phyloP scores from a whole-genome alignment of 2,797 vertebrate genomes.

The Coracias cyanogaster region DNA sequence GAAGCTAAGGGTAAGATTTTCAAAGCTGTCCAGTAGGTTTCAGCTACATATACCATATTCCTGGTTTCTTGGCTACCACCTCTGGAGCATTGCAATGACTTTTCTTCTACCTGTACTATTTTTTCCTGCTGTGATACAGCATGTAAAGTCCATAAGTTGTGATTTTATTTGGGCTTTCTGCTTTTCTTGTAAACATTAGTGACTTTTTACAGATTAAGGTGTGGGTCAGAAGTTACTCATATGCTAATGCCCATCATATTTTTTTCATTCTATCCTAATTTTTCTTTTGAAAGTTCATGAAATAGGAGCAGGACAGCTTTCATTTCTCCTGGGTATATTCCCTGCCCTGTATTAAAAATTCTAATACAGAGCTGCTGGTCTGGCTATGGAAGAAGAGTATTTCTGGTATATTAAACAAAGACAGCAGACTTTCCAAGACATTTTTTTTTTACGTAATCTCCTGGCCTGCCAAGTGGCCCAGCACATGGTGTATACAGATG shows the following conservation, averaged over 20 bases:
- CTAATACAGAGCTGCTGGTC: slow-evolving; percentile 26
- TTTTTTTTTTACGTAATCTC: slow-evolving; percentile 55
- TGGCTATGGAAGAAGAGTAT: slow-evolving; percentile 52
- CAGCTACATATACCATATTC: background rate
- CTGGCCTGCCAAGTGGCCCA: slow-evolving; percentile 63
- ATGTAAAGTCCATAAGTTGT: background rate
- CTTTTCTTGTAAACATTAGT: background rate
- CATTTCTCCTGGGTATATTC: background rate
- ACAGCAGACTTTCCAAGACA: slow-evolving; percentile 27
- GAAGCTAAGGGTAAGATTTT: background rate
- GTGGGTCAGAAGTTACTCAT: background rate
- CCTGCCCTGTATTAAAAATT: slow-evolving; percentile 1
- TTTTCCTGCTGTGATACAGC: background rate
- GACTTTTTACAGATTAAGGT: background rate
- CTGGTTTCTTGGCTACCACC: background rate
- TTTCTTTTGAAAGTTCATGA: background rate
- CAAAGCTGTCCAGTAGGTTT: background rate
- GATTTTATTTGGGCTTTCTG: background rate
- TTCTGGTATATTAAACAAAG: slow-evolving; percentile 68
- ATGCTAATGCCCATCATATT: background rate
- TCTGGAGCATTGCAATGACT: background rate
- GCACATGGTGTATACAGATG: slow-evolving; percentile 71
- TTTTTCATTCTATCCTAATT: background rate
- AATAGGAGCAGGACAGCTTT: background rate
- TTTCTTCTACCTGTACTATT: background rate